Conservation (phyloP, 2,113 vertebrate species). For the Atlantisia rogersi region DNA sequence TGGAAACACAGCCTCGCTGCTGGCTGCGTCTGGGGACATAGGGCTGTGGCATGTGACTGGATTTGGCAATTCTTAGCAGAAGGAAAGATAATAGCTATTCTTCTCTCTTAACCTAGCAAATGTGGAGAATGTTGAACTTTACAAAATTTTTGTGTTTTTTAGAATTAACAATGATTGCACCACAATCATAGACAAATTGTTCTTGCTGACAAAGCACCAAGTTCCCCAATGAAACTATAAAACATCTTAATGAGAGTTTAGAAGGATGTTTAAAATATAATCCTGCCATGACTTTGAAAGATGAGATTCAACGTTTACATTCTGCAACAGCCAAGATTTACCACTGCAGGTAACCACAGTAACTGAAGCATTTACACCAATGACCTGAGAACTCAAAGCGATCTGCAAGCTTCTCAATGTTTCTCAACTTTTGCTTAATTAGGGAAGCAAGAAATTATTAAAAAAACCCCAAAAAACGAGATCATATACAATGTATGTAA, state of each 20-base stretch:
- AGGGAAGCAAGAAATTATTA: neutral
- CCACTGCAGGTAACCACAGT: neutral
- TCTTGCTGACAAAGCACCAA: neutral
- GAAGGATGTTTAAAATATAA: neutral
- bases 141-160: neutral
- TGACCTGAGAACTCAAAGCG: neutral
- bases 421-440: neutral
- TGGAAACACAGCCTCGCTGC: no score
- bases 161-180: neutral
- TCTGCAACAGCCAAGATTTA: neutral
- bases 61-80: no score
- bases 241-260: neutral
- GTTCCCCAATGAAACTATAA: neutral
- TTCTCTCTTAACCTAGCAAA: neutral
- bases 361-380: neutral
- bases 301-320: neutral
- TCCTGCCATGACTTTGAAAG: neutral
- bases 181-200: neutral
- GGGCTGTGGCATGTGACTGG: no score
- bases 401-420: neutral
- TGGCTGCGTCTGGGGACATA: no score
- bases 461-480: neutral
- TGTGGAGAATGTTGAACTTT: neutral
- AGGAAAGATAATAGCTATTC: neutral
- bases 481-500: neutral